Conservation (phyloP, 2,797 vertebrate species). For the Parambassis ranga region DNA sequence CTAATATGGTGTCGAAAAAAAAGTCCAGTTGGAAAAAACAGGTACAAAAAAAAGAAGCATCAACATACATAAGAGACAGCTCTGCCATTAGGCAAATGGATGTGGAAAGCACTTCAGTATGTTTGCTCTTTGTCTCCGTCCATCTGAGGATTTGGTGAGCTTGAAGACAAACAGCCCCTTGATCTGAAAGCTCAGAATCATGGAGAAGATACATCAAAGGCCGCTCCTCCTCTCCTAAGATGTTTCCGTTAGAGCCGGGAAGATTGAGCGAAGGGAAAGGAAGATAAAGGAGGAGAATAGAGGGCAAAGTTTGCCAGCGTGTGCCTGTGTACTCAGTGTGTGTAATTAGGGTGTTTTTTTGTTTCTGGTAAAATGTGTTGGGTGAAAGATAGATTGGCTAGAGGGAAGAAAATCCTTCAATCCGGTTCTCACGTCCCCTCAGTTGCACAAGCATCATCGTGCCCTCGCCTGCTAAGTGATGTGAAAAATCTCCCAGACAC, state of each 20-base stretch:
- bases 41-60: conserved; percentile 10
- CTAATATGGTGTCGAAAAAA: background rate
- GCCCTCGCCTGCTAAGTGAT: conserved; percentile 25
- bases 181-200: conserved; percentile 75
- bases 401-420: conserved; percentile 25
- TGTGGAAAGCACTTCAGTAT: conserved; percentile 63
- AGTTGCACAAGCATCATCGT: conserved; percentile 11
- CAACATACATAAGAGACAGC: conserved; percentile 20
- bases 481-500: conserved; percentile 1
- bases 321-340: conserved; percentile 30
- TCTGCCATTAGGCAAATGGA: conserved; percentile 69
- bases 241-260: conserved; percentile 45
- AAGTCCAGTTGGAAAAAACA: conserved; percentile 7
- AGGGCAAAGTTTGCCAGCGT: conserved; percentile 49
- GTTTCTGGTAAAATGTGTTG: conserved; percentile 43
- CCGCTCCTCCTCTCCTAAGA: conserved; percentile 42
- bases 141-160: conserved; percentile 66
- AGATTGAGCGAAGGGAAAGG: conserved; percentile 49
- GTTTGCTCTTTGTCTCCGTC: conserved; percentile 69
- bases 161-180: conserved; percentile 75
- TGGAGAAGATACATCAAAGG: conserved; percentile 75
- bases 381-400: conserved; percentile 39
- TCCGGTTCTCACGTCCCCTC: conserved; percentile 5
- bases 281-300: conserved; percentile 52
- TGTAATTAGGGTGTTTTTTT: conserved; percentile 48